Percentiles rank a stretch among this genome's conserved stretches.
Evolutionary conservation across 2,888 invertebrate genomes (phyloP).

Genomic region (Zhuqinia jingwanae): DNA sequence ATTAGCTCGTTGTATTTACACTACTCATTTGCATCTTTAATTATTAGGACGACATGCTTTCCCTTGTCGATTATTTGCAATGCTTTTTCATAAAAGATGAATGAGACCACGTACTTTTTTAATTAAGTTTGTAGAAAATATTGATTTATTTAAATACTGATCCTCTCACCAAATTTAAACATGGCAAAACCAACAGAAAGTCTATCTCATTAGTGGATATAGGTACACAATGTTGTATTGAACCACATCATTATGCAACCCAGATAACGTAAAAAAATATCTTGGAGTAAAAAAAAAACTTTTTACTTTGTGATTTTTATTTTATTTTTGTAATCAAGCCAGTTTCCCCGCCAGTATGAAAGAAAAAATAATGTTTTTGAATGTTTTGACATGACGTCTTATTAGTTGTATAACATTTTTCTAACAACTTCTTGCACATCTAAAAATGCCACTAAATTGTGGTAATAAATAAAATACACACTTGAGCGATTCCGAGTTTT

Average conservation of each 20-base stretch:
- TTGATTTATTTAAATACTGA: too few relatives aligned
- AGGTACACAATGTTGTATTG: too few relatives aligned
- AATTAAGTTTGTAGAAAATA: too few relatives aligned
- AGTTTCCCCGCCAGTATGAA: background rate
- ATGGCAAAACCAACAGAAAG: too few relatives aligned
- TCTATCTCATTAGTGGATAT: too few relatives aligned
- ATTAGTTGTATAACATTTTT: too few relatives aligned
- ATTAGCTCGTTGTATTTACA: conserved; percentile 7
- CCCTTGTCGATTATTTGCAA: background rate
- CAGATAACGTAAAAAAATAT: background rate
- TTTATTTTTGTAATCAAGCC: conserved; percentile 11
- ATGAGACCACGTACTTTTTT: too few relatives aligned
- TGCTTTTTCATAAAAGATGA: too few relatives aligned
- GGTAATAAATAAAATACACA: background rate
- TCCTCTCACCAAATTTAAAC: too few relatives aligned
- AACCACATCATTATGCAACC: background rate
- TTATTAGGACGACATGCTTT: conserved; percentile 12
- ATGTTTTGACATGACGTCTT: background rate
- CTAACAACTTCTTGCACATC: too few relatives aligned
- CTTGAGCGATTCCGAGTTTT: too few relatives aligned
- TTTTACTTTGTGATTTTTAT: background rate
- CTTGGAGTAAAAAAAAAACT: conserved; percentile 4
- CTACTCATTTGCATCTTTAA: conserved; percentile 23
- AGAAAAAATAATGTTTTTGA: background rate
- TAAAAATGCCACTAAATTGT: too few relatives aligned